phyloP scores from a whole-genome alignment of 2,113 vertebrate genomes.

The Psittacula cyanocephala region DNA sequence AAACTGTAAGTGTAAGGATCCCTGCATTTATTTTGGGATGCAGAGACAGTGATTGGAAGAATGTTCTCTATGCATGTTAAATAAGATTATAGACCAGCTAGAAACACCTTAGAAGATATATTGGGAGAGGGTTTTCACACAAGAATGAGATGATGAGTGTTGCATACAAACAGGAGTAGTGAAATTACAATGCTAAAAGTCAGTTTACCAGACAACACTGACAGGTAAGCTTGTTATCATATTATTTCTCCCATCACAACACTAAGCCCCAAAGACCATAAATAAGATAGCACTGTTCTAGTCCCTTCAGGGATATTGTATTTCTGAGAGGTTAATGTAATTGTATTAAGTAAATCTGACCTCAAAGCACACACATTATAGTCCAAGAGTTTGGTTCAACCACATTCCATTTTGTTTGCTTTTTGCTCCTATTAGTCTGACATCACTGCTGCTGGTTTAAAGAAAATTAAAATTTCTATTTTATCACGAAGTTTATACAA shows the following conservation, averaged over 20 bases:
- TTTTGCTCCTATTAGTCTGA: neutral
- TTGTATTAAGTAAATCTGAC: neutral
- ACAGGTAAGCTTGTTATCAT: neutral
- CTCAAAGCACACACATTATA: neutral
- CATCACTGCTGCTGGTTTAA: neutral
- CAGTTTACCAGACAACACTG: neutral
- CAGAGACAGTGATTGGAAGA: neutral
- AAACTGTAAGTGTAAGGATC: neutral
- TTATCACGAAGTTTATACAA: neutral
- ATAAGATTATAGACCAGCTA: neutral
- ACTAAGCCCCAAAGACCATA: neutral
- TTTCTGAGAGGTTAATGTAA: neutral
- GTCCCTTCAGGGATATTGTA: neutral
- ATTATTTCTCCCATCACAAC: neutral
- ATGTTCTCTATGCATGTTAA: neutral
- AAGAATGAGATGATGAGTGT: neutral
- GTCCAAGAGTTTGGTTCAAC: neutral
- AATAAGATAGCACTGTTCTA: neutral
- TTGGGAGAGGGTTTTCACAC: neutral
- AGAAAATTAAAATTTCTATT: neutral
- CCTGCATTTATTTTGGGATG: constrained; percentile 9
- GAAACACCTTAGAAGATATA: neutral
- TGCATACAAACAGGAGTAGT: neutral
- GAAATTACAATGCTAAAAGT: neutral
- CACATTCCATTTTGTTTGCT: neutral